Evolutionary conservation across 2,888 invertebrate species (phyloP), one percentile per base, ranked within the genome.

Genomic region (Dasypolia templi): DNA sequence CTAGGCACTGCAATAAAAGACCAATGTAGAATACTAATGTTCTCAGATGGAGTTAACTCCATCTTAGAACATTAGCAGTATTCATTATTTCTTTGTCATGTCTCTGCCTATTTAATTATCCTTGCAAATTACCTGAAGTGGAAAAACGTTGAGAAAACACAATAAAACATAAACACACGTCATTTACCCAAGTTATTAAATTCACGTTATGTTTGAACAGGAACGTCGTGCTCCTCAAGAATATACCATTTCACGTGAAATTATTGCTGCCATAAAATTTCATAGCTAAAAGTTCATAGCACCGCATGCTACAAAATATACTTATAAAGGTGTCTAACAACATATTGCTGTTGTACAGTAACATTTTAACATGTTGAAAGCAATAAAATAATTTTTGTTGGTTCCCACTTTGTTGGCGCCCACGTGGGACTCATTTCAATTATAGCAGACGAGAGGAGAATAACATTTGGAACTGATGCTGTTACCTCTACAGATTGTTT

Each of bases 401-500:
- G 51, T 82, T 81, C 82, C 46, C 61, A 66, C 73, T 83, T 79
- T 86, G 77, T 87, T 89, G 90, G 88, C 88, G 88, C 89, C 88
- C 80, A 86, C 88, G 79, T 85, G 91, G 87, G 87, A 83, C 85
- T 75, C 78, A 64, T 84, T 87, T 85, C 81, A 81, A 89, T 81
- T 81, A 74, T 82, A 86, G 82, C 72, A 64, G 67, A 53, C 70
- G 66, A 79, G 64, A 42, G 46, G 59, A 75, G 72, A 74, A 65
- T 65, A 75, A 65, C 63, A 79, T 68, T 75, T 75, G n/a, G 39
- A 75, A 79, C 51, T 58, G 51, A 77, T 61, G 58, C 62, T 56
- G 59, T 68, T 75, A 74, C 81, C 69, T 68, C 55, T 62, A 44
- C 72, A 66, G 42, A 70, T 75, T 71, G 53, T 79, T 75, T 68